Conservation (phyloP, 2,113 vertebrate species). For the Calypte anna region DNA sequence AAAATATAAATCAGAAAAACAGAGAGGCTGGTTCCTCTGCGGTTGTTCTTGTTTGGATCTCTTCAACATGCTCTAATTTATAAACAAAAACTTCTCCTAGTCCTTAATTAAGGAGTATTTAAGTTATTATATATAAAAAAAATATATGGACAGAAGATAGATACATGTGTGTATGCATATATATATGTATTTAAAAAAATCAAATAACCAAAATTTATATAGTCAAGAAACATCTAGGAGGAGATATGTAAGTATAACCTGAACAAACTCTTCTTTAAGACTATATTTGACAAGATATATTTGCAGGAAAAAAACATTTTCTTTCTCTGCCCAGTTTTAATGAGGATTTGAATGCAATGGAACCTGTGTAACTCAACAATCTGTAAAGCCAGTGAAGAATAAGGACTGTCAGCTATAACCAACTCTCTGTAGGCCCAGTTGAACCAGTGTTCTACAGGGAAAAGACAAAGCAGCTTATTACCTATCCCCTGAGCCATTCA, state of each 20-base stretch:
- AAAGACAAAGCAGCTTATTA: constrained; percentile 34
- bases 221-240: not conserved
- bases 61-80: not conserved
- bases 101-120: not conserved
- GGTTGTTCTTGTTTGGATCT: not conserved
- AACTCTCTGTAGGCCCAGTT: not conserved
- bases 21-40: not conserved
- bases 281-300: not conserved
- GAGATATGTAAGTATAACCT: not conserved
- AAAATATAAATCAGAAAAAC: not conserved
- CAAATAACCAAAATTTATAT: fast-evolving
- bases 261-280: not conserved
- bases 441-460: not conserved
- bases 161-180: too few species aligned
- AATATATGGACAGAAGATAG: too few species aligned
- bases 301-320: not conserved
- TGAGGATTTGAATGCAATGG: not conserved
- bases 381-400: not conserved
- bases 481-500: constrained; percentile 15
- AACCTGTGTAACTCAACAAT: not conserved
- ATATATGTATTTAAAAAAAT: too few species aligned
- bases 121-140: too few species aligned
- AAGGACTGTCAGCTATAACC: not conserved
- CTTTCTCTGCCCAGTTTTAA: not conserved
- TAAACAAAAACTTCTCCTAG: not conserved